Conservation (phyloP, 2,888 invertebrate species). For the Cataglyphis albicans region DNA sequence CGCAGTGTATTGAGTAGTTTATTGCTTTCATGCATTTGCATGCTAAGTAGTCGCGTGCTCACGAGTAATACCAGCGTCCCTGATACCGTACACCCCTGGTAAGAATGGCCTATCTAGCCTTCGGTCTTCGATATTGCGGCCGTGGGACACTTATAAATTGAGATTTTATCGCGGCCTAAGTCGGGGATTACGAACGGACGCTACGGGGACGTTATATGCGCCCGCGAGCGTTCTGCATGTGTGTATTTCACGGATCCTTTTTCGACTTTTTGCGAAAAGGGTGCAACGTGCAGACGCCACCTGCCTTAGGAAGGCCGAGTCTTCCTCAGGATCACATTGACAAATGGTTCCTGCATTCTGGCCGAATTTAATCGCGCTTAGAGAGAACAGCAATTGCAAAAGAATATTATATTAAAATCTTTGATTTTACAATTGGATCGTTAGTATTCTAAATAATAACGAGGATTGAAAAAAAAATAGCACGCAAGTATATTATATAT, state of each 20-base stretch:
- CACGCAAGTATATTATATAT: neutral
- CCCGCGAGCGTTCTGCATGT: conserved; percentile 61
- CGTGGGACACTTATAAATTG: conserved; percentile 86
- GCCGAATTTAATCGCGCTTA: conserved; percentile 5
- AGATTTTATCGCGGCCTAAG: conserved; percentile 84
- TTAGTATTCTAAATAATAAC: neutral
- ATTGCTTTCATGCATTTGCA: conserved; percentile 86
- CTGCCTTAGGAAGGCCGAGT: conserved; percentile 67
- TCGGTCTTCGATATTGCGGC: conserved; percentile 85
- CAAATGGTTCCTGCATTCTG: conserved; percentile 55
- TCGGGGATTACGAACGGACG: conserved; percentile 75
- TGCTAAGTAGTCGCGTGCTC: conserved; percentile 86
- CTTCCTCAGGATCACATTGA: conserved; percentile 60
- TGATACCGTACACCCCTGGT: conserved; percentile 83
- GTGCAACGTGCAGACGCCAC: conserved; percentile 64
- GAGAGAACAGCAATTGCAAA: neutral
- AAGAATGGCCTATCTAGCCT: conserved; percentile 84
- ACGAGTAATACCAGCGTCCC: conserved; percentile 85
- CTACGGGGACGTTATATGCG: conserved; percentile 70
- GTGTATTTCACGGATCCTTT: conserved; percentile 72
- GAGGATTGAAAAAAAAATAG: neutral
- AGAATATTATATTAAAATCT: neutral
- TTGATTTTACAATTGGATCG: neutral
- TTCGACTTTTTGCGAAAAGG: conserved; percentile 63
- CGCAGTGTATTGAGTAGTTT: conserved; percentile 86